Conservation (phyloP, 1,140 invertebrate species). For the Halyomorpha halys region DNA sequence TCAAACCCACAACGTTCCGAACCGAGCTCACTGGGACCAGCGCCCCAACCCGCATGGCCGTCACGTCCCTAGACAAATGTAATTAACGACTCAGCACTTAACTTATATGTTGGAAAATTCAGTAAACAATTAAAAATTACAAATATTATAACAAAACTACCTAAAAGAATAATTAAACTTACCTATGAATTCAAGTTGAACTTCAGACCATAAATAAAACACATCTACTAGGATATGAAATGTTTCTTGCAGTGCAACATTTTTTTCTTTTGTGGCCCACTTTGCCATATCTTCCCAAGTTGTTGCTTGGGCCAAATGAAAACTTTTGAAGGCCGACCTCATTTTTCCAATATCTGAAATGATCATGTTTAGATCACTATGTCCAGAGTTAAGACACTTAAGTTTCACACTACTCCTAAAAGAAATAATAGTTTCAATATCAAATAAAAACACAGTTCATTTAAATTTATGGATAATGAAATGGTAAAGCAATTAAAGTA, state of each 20-base stretch:
- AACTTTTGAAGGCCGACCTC: constrained; percentile 38
- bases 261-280: constrained; percentile 43
- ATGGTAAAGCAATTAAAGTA: no score
- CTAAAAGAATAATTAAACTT: constrained; percentile 15
- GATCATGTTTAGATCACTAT: constrained; percentile 43
- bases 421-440: not conserved
- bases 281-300: constrained; percentile 43
- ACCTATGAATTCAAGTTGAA: constrained; percentile 43
- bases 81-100: no score
- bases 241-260: constrained; percentile 43
- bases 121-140: no score
- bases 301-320: constrained; percentile 41
- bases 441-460: no score
- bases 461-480: no score
- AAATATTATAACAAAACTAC: no score
- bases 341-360: constrained; percentile 45
- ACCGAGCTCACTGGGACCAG: no score
- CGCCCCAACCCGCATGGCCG: no score
- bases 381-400: constrained; percentile 40
- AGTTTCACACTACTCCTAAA: constrained; percentile 44
- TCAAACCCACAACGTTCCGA: no score
- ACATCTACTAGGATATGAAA: constrained; percentile 42
- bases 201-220: constrained; percentile 41
- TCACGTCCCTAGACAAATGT: no score
- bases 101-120: no score